These are phyloP conservation scores for Paramormyrops hopkinsi DNA, from an alignment of 2,797 vertebrate species.

Conservation along the genomic window DNA sequence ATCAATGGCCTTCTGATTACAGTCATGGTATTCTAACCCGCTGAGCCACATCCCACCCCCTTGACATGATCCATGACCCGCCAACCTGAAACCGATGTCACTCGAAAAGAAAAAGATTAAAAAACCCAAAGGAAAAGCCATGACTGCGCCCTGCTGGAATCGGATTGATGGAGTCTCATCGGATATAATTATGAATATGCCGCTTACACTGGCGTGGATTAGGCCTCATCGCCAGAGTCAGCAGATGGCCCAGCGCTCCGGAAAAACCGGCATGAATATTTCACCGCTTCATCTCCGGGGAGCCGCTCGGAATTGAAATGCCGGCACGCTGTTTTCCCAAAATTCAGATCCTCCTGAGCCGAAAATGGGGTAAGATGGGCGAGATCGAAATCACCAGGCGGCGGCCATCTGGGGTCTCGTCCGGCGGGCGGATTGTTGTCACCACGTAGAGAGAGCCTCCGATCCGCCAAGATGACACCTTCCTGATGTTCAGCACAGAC, in stretches of 20 bases:
- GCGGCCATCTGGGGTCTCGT: neutral
- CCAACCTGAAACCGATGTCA: neutral
- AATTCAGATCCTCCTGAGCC: conserved; percentile 1
- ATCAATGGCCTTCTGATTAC: neutral
- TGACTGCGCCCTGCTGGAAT: neutral
- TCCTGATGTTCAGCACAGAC: neutral
- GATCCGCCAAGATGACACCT: neutral
- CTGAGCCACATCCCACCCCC: neutral
- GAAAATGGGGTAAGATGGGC: neutral
- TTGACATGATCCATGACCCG: neutral
- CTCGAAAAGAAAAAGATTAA: neutral
- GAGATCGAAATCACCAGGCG: neutral
- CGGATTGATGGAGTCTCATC: neutral
- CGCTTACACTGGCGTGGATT: neutral
- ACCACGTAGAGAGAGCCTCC: neutral
- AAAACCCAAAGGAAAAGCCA: neutral
- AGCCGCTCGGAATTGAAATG: neutral
- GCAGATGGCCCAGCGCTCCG: neutral
- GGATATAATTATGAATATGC: neutral
- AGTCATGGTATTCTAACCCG: neutral
- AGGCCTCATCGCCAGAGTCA: neutral
- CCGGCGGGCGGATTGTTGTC: neutral
- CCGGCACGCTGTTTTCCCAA: neutral
- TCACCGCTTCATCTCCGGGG: neutral
- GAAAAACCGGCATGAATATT: conserved; percentile 16